Evolutionary conservation across 2,888 invertebrate genomes (phyloP), one percentile per base, ranked within the genome.

Genomic region (Sarcophaga carnaria): DNA sequence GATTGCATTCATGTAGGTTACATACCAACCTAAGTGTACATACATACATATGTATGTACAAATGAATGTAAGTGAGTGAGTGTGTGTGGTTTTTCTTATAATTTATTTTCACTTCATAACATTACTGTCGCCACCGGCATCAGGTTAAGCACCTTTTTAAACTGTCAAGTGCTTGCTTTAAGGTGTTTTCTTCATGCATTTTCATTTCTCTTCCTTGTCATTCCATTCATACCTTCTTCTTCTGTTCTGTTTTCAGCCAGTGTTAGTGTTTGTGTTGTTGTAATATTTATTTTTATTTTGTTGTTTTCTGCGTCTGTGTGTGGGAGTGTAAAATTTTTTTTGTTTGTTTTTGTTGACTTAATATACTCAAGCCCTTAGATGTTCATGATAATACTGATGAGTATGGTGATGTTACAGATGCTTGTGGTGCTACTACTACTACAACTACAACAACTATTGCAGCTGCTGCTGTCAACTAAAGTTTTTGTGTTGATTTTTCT

Each of bases 101-200:
- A 87, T 81, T 86, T 86, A 88, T 88, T 86, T 86, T 84, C 71
- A 75, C 78, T 79, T 84, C 67, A 84, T 72, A 87, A 74, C 66
- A 87, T 78, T 81, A 88, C 88, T 91, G 90, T 90, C 89, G 90
- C 91, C 91, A 90, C 64, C 89, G 90, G 91, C 91, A 90, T 90
- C 89, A 90, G 91, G 92, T 92, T 92, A 92, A 92, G 92, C 90
- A 90, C 91, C 91, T 90, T 90, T 92, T 92, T 92, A 91, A 92
- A 92, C 92, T 90, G 90, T 91, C 89, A 91, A 92, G 92, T 92
- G 92, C 89, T 91, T 91, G 90, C 84, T 84, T 80, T 66, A 62
- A 81, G 84, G 84, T 84, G 84, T 83, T 78, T 78, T 80, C 60
- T 66, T 83, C 20, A 59, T 79, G 49, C 54, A 12, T 54, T 54